Conservation (phyloP, 2,888 invertebrate genomes). For the Hemaris fuciformis region DNA sequence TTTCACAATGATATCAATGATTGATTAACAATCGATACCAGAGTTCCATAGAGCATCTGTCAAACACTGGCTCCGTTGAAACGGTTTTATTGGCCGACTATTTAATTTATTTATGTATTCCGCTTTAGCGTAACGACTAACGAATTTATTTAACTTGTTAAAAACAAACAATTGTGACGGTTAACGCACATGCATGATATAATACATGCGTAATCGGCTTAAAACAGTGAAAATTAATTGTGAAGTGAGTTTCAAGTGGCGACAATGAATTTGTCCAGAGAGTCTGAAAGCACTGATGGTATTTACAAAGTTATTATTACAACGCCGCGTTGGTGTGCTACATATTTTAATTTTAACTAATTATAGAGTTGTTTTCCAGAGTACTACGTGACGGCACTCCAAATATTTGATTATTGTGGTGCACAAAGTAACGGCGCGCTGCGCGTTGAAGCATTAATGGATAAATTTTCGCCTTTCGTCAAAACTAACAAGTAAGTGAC, state of each 20-base stretch:
- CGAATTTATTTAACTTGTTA: conserved; percentile 57
- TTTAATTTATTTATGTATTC: conserved; percentile 59
- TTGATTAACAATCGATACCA: background rate
- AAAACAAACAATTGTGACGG: conserved; percentile 58
- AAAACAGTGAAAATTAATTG: conserved; percentile 12
- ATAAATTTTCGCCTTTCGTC: conserved; percentile 69
- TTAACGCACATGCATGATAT: conserved; percentile 38
- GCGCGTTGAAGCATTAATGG: conserved; percentile 67
- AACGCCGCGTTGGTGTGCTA: conserved; percentile 61
- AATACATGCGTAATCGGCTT: conserved; percentile 19
- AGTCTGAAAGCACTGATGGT: conserved; percentile 60
- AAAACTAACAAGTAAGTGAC: conserved; percentile 70
- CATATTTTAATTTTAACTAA: conserved; percentile 45
- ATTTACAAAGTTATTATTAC: conserved; percentile 46
- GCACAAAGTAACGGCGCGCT: conserved; percentile 56
- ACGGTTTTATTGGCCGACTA: conserved; percentile 32
- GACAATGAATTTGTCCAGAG: conserved; percentile 62
- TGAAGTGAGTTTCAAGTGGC: conserved; percentile 10
- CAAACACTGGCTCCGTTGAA: background rate
- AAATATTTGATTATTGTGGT: conserved; percentile 73
- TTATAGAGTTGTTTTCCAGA: conserved; percentile 60
- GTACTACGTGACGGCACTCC: conserved; percentile 66
- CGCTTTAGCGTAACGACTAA: conserved; percentile 44
- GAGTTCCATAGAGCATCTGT: background rate
- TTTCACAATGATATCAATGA: background rate